Conservation (phyloP, 2,797 vertebrate genomes). For the Darevskia nairensis region DNA sequence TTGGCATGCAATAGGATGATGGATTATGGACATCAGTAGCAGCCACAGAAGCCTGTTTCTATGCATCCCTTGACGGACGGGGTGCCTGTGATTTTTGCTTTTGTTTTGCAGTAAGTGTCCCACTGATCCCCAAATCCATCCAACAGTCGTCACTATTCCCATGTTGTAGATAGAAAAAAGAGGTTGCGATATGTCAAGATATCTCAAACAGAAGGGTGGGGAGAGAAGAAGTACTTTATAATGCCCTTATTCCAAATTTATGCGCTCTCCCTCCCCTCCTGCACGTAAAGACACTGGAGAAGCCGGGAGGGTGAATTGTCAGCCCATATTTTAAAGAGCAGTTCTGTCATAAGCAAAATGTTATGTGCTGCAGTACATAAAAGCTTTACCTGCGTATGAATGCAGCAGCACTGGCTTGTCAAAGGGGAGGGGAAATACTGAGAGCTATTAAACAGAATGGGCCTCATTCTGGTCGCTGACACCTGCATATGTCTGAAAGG, state of each 20-base stretch:
- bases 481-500: background rate
- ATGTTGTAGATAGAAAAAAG: background rate
- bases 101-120: background rate
- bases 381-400: slow-evolving; percentile 20
- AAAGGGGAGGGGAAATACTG: slow-evolving; percentile 19
- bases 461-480: background rate
- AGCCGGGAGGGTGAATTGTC: background rate
- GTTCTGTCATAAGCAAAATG: background rate
- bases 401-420: background rate
- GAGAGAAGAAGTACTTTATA: background rate
- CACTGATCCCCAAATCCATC: background rate
- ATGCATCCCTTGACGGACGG: background rate
- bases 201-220: background rate
- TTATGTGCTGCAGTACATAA: background rate
- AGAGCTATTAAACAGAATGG: background rate
- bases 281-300: background rate
- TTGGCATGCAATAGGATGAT: too few relatives aligned
- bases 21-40: background rate
- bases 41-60: background rate
- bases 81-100: background rate
- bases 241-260: background rate
- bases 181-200: background rate
- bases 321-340: slow-evolving; percentile 9
- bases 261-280: too few relatives aligned
- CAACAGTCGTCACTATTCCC: background rate